A percentile compares a stretch with the other conserved stretches of the same genome.
Conservation (phyloP, 1,140 invertebrate genomes). For the Paracyclopina nana region DNA sequence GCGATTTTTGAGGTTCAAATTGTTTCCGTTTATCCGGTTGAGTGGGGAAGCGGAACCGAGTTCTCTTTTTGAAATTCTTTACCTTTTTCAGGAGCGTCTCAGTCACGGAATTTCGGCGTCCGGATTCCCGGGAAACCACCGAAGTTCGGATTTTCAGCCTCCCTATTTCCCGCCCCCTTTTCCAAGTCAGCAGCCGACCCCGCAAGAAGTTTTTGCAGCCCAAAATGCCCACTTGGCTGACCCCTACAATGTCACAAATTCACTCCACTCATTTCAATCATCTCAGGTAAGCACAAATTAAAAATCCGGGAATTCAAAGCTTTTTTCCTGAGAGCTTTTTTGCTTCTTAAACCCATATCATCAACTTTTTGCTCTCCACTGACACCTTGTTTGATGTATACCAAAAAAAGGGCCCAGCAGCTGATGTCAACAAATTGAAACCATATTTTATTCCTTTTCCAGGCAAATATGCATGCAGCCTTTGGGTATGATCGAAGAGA, state of each 20-base stretch:
- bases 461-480: slow-evolving; percentile 36
- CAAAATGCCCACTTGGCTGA: slow-evolving; percentile 4
- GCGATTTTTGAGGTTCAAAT: no score
- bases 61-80: no score
- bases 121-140: not conserved
- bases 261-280: slow-evolving; percentile 7
- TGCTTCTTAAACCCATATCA: no score
- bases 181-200: slow-evolving; percentile 3
- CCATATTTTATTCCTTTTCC: slow-evolving; percentile 25
- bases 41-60: no score
- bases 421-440: no score
- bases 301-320: slow-evolving; percentile 15
- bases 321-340: no score
- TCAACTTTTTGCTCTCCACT: no score
- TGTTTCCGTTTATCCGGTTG: no score
- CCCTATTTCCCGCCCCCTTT: slow-evolving; percentile 7
- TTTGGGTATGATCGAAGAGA: slow-evolving; percentile 34
- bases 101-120: slow-evolving; percentile 12
- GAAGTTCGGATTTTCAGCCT: slow-evolving; percentile 3
- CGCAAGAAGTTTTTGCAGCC: slow-evolving; percentile 7
- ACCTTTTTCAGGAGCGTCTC: slow-evolving; percentile 6
- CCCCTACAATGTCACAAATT: slow-evolving; percentile 9
- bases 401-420: no score
- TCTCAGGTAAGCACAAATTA: slow-evolving; percentile 2
- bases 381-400: no score